Conservation (phyloP, 2,888 invertebrate species). For the Agonopterix subpropinquella region DNA sequence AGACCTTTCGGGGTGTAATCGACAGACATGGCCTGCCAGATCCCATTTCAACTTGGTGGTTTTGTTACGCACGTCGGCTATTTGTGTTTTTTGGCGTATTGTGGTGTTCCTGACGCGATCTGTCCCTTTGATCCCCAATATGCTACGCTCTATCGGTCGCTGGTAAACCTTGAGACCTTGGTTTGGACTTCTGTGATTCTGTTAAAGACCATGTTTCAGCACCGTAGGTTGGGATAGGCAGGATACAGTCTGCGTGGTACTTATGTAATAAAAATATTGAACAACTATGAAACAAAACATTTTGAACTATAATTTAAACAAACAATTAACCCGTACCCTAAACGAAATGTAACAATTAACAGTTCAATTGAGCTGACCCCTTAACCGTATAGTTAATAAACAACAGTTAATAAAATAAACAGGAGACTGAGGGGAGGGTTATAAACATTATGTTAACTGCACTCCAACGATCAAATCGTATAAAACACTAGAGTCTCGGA, state of each 20-base stretch:
- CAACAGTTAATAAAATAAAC: constrained; percentile 11
- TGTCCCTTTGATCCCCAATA: too few relatives aligned
- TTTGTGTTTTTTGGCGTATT: too few relatives aligned
- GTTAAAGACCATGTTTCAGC: too few relatives aligned
- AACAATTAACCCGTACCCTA: constrained; percentile 1
- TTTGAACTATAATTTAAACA: not conserved
- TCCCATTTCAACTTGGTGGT: too few relatives aligned
- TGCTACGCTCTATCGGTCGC: too few relatives aligned
- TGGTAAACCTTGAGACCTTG: too few relatives aligned
- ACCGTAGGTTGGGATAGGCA: too few relatives aligned
- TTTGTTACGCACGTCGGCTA: not conserved
- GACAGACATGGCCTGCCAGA: too few relatives aligned
- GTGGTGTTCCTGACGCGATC: too few relatives aligned
- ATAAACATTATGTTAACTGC: constrained; percentile 39
- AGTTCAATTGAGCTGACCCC: constrained; percentile 8
- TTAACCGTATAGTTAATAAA: constrained; percentile 10
- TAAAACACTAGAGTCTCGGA: constrained; percentile 28
- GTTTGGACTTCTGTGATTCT: too few relatives aligned
- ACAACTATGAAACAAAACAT: not conserved
- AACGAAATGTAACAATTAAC: constrained; percentile 1
- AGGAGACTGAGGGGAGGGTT: constrained; percentile 9
- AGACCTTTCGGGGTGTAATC: too few relatives aligned
- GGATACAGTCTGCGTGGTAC: not conserved
- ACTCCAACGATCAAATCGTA: constrained; percentile 47
- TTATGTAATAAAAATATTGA: not conserved